These are phyloP conservation scores for Cromileptes altivelis DNA, from an alignment of 2,113 vertebrate species.

Conservation along the genomic window DNA sequence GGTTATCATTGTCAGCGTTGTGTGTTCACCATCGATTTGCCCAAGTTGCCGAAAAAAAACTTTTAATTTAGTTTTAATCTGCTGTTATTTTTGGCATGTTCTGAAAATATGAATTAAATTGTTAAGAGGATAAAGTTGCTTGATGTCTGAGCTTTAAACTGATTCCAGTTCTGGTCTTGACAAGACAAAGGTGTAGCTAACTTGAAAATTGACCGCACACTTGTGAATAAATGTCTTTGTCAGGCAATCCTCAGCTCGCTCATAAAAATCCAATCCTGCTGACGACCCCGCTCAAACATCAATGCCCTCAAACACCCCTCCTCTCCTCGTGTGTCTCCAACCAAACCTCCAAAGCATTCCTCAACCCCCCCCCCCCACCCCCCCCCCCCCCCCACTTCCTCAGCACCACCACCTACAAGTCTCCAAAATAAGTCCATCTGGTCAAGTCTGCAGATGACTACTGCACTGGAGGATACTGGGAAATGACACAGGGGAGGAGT, in stretches of 20 bases:
- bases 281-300: constrained; percentile 47
- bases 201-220: not conserved
- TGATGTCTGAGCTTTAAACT: not conserved
- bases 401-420: constrained; percentile 19
- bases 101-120: no score
- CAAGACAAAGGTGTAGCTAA: not conserved
- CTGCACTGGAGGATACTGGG: constrained; percentile 53
- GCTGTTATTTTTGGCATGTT: no score
- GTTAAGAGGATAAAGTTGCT: not conserved
- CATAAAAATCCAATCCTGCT: constrained; percentile 30
- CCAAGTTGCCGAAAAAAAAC: no score
- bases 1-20: no score
- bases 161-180: no score
- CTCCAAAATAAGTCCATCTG: constrained; percentile 66
- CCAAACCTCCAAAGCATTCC: constrained; percentile 46
- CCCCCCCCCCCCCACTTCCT: constrained; percentile 12
- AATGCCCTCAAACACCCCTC: constrained; percentile 23
- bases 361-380: constrained; percentile 13
- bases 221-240: constrained; percentile 3
- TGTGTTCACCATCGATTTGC: no score
- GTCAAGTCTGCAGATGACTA: constrained; percentile 57
- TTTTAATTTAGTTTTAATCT: no score
- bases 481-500: constrained; percentile 40
- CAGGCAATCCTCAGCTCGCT: constrained; percentile 28
- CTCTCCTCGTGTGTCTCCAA: constrained; percentile 20